A percentile compares a stretch with the other conserved stretches of the same genome.
Evolutionary conservation across 2,888 invertebrate genomes (phyloP).

Genomic region (Apamea crenata): DNA sequence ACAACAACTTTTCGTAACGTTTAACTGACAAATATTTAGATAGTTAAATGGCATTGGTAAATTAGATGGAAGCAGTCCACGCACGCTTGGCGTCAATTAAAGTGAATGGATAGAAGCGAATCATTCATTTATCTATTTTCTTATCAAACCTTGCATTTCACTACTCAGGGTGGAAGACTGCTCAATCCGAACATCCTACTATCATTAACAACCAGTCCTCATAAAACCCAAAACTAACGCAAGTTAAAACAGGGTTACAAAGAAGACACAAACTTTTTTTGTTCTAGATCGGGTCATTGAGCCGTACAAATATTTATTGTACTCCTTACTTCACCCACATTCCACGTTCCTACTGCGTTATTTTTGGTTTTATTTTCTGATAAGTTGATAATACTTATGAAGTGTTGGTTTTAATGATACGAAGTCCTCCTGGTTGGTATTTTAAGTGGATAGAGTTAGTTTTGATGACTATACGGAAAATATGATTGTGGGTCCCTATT

Average conservation of each 20-base stretch:
- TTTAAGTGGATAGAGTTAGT: slow-evolving; percentile 13
- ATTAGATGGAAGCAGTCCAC: neutral
- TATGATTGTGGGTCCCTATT: neutral
- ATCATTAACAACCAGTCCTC: no score
- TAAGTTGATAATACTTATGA: slow-evolving; percentile 16
- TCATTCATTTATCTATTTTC: neutral
- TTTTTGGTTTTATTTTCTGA: slow-evolving; percentile 49
- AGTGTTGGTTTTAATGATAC: slow-evolving; percentile 3
- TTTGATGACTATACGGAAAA: neutral
- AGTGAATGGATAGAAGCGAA: neutral
- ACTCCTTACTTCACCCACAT: slow-evolving; percentile 33
- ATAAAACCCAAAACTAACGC: neutral
- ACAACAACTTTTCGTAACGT: neutral
- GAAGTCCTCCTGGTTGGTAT: neutral
- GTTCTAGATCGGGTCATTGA: slow-evolving; percentile 28
- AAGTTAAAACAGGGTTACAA: slow-evolving; percentile 1
- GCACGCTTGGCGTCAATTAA: neutral
- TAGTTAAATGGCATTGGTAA: neutral
- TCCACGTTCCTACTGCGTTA: slow-evolving; percentile 22
- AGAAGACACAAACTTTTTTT: slow-evolving; percentile 10
- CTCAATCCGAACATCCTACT: neutral
- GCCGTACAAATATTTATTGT: slow-evolving; percentile 46
- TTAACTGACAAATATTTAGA: neutral
- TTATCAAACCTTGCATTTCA: neutral
- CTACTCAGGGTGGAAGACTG: neutral